Conservation (phyloP, 2,797 vertebrate species). For the Malacoctenus gilli region DNA sequence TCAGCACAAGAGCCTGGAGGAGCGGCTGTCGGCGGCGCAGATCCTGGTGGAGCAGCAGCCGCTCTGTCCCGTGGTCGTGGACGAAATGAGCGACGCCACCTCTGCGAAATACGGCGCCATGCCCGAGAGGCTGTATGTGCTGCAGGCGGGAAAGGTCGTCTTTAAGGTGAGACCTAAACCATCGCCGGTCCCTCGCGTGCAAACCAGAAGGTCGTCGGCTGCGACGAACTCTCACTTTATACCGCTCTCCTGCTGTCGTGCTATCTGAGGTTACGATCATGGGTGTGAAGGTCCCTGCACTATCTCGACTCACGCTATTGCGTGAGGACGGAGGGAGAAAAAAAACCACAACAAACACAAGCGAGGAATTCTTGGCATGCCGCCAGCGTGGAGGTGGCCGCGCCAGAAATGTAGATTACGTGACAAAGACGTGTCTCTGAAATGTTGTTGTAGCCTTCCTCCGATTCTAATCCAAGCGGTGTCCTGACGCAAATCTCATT, state of each 20-base stretch:
- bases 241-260: neutral
- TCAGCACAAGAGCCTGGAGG: slow-evolving; percentile 85
- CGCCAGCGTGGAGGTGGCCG: neutral
- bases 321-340: slow-evolving; percentile 16
- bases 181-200: no score
- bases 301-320: neutral
- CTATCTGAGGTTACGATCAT: slow-evolving; percentile 1
- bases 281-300: neutral
- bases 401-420: neutral
- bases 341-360: slow-evolving; percentile 4
- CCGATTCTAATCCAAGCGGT: neutral
- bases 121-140: slow-evolving; percentile 90
- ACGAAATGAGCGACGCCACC: slow-evolving; percentile 86
- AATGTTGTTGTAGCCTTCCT: neutral
- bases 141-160: slow-evolving; percentile 85
- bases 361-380: slow-evolving; percentile 14
- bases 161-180: slow-evolving; percentile 88
- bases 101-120: slow-evolving; percentile 86
- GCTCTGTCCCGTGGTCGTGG: slow-evolving; percentile 87
- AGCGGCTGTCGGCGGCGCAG: slow-evolving; percentile 84
- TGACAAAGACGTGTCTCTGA: neutral
- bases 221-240: no score
- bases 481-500: neutral
- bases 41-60: slow-evolving; percentile 85
- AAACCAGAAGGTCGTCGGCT: neutral